Percentiles rank a stretch among this genome's conserved stretches.
phyloP scores from a whole-genome alignment of 1,140 invertebrate species.

The Drosophila elegans region DNA sequence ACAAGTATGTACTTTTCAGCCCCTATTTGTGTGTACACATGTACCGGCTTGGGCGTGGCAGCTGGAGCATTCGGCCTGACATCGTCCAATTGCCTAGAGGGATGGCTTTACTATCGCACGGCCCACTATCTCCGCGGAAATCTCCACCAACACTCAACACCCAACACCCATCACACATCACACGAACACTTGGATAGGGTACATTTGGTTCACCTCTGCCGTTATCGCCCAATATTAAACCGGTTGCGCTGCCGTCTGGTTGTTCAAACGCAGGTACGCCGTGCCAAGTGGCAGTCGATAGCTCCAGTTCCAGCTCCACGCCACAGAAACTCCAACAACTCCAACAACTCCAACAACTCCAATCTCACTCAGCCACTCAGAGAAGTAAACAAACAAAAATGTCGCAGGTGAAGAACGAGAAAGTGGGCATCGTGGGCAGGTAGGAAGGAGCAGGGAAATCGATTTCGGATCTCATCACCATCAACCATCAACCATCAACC shows the following conservation, averaged over 20 bases:
- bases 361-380: not conserved
- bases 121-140: conserved; percentile 62
- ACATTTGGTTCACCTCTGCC: conserved; percentile 72
- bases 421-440: conserved; percentile 89
- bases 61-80: not conserved
- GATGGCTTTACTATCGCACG: conserved; percentile 4
- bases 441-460: conserved; percentile 63
- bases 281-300: conserved; percentile 37
- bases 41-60: not conserved
- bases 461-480: conserved; percentile 15
- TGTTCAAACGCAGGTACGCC: conserved; percentile 51
- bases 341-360: too few species aligned
- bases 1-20: too few species aligned
- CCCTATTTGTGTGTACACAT: not conserved
- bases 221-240: conserved; percentile 75
- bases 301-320: conserved; percentile 22
- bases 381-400: conserved; percentile 38
- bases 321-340: not conserved
- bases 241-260: conserved; percentile 53
- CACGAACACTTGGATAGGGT: conserved; percentile 52
- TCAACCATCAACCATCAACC: too few species aligned
- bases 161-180: conserved; percentile 39
- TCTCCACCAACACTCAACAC: conserved; percentile 44
- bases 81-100: conserved; percentile 42
- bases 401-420: conserved; percentile 84